Evolutionary conservation across 92 coral and sea anemone species (phyloP).

Genomic region (Heteractis magnifica): DNA sequence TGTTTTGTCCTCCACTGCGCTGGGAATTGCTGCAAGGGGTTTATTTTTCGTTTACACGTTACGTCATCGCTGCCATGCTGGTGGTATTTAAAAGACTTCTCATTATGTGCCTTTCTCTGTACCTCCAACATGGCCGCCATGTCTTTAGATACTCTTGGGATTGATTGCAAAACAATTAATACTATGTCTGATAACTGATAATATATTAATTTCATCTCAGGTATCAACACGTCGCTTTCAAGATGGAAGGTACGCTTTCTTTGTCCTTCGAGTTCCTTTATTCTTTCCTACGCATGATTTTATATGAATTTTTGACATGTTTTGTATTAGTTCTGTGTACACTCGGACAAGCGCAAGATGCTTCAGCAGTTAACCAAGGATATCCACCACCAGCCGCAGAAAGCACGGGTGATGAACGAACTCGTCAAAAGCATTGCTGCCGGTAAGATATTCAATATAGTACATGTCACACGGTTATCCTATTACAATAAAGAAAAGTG

Average conservation of each 20-base stretch:
- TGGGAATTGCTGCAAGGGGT: too few relatives aligned
- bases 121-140: too few relatives aligned
- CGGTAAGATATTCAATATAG: conserved; percentile 41
- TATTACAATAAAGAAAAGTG: background rate
- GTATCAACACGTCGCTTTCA: conserved; percentile 66
- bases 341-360: conserved; percentile 93
- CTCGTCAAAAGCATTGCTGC: conserved; percentile 83
- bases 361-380: conserved; percentile 87
- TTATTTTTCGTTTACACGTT: too few relatives aligned
- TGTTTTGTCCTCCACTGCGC: too few relatives aligned
- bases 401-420: conserved; percentile 91
- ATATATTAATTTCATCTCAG: conserved; percentile 32
- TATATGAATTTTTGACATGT: background rate
- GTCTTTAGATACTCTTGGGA: too few relatives aligned
- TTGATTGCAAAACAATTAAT: background rate
- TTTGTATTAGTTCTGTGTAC: conserved; percentile 81
- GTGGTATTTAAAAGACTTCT: too few relatives aligned
- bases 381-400: conserved; percentile 92
- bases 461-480: background rate
- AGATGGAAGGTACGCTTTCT: conserved; percentile 68
- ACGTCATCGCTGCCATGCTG: too few relatives aligned
- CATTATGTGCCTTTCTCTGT: too few relatives aligned
- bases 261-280: background rate
- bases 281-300: background rate
- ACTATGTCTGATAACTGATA: background rate